These are phyloP conservation scores for Synanthedon myopaeformis DNA, from an alignment of 2,888 invertebrate genomes.

Conservation along the genomic window DNA sequence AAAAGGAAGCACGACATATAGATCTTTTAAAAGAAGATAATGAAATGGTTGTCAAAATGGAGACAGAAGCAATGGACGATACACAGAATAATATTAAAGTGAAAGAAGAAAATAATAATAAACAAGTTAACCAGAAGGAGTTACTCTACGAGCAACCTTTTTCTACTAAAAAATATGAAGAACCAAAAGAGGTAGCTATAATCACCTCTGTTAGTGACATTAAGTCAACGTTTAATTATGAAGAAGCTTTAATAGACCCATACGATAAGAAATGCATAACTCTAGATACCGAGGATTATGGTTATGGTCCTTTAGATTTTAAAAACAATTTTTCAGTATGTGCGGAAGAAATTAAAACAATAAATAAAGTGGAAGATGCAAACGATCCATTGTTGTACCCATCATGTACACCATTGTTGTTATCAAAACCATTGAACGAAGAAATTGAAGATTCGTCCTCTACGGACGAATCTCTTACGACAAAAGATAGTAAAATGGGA, in stretches of 20 bases:
- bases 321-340: too few species aligned
- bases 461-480: neutral
- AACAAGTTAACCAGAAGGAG: neutral
- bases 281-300: constrained; percentile 6
- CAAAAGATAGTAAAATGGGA: too few species aligned
- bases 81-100: too few species aligned
- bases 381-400: neutral
- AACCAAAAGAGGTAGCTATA: neutral
- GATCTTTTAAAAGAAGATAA: neutral
- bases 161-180: too few species aligned
- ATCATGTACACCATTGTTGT: neutral
- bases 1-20: neutral
- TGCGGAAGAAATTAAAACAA: neutral
- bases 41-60: neutral
- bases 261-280: constrained; percentile 10
- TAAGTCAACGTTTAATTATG: neutral
- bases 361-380: neutral
- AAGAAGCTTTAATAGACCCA: constrained; percentile 10
- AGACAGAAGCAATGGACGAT: neutral
- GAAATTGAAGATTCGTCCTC: too few species aligned
- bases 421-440: neutral
- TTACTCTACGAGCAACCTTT: neutral
- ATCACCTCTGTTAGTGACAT: neutral
- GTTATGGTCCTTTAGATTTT: neutral
- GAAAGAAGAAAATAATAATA: neutral